These are phyloP conservation scores for Conistra vaccinii DNA, from an alignment of 2,888 invertebrate species.

Conservation along the genomic window DNA sequence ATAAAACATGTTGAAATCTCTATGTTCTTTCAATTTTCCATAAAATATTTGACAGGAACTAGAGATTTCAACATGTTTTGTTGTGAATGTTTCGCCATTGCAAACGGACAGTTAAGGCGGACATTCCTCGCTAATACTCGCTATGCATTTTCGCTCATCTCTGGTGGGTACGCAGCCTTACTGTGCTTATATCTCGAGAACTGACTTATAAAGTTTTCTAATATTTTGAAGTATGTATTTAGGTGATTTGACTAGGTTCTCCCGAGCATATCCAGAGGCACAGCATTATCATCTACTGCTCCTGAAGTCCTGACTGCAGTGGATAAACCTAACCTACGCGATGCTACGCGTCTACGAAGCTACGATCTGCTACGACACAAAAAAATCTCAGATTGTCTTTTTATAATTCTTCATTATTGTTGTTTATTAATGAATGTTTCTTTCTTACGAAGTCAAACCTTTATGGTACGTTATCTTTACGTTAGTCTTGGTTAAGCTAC, in stretches of 20 bases:
- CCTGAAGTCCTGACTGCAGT: slow-evolving; percentile 5
- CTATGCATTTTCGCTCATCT: too few relatives aligned
- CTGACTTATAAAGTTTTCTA: too few relatives aligned
- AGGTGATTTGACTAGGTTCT: neutral
- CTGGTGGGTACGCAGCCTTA: too few relatives aligned
- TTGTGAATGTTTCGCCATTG: too few relatives aligned
- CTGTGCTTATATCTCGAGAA: too few relatives aligned
- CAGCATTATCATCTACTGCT: neutral
- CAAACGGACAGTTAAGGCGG: too few relatives aligned
- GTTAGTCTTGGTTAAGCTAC: neutral
- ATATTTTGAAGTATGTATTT: too few relatives aligned
- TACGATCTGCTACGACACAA: slow-evolving; percentile 14
- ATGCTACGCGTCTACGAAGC: slow-evolving; percentile 9
- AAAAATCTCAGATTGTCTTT: neutral
- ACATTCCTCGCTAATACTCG: too few relatives aligned
- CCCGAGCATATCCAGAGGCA: neutral
- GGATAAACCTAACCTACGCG: slow-evolving; percentile 1
- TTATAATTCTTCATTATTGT: neutral
- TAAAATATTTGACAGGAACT: too few relatives aligned
- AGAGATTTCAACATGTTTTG: too few relatives aligned
- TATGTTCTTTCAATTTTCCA: too few relatives aligned
- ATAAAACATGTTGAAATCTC: too few relatives aligned
- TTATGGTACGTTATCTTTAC: neutral
- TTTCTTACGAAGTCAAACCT: neutral
- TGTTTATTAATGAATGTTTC: neutral